Evolutionary conservation across 2,113 vertebrate genomes (phyloP).

Genomic region (Misgurnus anguillicaudatus): DNA sequence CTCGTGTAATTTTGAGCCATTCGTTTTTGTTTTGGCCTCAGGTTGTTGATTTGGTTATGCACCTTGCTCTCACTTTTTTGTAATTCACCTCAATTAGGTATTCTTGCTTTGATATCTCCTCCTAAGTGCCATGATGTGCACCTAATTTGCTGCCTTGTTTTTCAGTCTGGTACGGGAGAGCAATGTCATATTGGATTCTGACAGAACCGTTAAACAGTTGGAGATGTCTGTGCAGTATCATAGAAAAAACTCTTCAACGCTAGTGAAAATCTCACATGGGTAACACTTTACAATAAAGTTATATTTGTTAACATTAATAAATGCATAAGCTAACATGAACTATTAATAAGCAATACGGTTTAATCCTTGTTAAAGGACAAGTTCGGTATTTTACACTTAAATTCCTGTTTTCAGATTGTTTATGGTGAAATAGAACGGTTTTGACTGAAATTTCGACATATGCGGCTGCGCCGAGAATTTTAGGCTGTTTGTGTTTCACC

Average conservation of each 20-base stretch:
- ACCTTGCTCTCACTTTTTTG: slow-evolving; percentile 23
- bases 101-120: slow-evolving; percentile 30
- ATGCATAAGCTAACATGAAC: too few relatives aligned
- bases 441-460: too few relatives aligned
- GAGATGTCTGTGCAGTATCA: neutral
- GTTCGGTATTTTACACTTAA: too few relatives aligned
- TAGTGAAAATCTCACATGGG: neutral
- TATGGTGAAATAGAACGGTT: too few relatives aligned
- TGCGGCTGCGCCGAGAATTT: too few relatives aligned
- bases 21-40: neutral
- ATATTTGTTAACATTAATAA: too few relatives aligned
- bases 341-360: too few relatives aligned
- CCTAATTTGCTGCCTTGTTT: slow-evolving; percentile 25
- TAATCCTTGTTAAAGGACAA: too few relatives aligned
- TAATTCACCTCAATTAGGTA: slow-evolving; percentile 8
- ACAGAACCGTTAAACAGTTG: neutral
- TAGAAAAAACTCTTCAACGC: neutral
- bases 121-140: slow-evolving; percentile 16
- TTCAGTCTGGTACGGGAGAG: slow-evolving; percentile 20
- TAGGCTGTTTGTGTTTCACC: too few relatives aligned
- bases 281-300: too few relatives aligned
- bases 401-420: too few relatives aligned
- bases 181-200: neutral
- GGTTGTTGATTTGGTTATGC: slow-evolving; percentile 7
- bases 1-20: neutral